These are phyloP conservation scores for Panthera leo DNA, from an alignment of 2,113 vertebrate genomes.

Conservation along the genomic window DNA sequence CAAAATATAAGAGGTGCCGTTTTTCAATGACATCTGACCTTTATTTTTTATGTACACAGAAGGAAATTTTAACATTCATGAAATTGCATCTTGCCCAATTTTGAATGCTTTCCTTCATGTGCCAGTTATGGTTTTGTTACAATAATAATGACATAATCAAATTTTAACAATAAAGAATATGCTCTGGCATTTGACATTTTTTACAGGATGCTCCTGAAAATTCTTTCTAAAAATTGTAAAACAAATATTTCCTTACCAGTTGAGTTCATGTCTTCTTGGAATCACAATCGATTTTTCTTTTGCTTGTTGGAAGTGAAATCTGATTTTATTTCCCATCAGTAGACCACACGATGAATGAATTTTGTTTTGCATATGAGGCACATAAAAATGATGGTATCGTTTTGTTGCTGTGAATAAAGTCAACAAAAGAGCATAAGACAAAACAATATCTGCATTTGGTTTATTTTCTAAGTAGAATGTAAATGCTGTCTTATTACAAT, in stretches of 20 bases:
- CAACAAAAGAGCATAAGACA: not conserved
- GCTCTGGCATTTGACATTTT: not conserved
- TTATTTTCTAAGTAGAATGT: not conserved
- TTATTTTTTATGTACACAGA: not conserved
- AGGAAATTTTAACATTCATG: slow-evolving; percentile 18
- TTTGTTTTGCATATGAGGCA: slow-evolving; percentile 33
- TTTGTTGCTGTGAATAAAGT: not conserved
- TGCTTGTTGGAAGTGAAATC: slow-evolving; percentile 44
- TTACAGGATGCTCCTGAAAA: slow-evolving; percentile 27
- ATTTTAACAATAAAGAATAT: not conserved
- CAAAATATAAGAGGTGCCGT: not conserved
- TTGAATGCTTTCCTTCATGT: not conserved
- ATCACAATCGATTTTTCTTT: slow-evolving; percentile 62
- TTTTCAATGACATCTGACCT: not conserved
- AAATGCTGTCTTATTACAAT: not conserved
- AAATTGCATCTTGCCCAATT: slow-evolving; percentile 7
- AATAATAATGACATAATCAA: not conserved
- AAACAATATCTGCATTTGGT: not conserved
- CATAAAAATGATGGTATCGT: not conserved
- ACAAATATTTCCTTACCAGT: slow-evolving; percentile 60
- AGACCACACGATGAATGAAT: not conserved
- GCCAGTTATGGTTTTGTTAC: not conserved
- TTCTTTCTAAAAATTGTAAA: slow-evolving; percentile 52
- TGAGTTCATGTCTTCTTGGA: slow-evolving; percentile 68
- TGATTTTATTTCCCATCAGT: slow-evolving; percentile 46